Evolutionary conservation across 2,797 vertebrate species (phyloP).

Genomic region (Catamblyrhynchus diadema): DNA sequence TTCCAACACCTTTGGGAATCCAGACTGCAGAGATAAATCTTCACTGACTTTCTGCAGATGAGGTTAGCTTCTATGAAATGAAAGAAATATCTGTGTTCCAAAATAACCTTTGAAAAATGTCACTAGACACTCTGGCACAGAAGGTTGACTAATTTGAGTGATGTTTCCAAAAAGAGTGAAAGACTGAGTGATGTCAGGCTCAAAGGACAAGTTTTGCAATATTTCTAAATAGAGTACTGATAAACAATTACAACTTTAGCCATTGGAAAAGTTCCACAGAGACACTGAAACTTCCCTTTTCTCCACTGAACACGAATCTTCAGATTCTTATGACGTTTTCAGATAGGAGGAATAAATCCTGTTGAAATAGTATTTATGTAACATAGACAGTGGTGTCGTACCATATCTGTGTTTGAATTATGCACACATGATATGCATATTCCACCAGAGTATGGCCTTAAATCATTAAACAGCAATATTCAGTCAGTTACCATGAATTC

Average conservation of each 20-base stretch:
- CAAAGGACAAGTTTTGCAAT: neutral
- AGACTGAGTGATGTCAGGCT: neutral
- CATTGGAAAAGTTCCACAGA: neutral
- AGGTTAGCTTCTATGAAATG: conserved; percentile 2
- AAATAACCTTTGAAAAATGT: conserved; percentile 36
- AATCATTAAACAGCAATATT: neutral
- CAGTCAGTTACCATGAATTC: neutral
- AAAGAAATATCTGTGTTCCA: neutral
- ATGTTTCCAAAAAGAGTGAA: neutral
- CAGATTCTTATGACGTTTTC: neutral
- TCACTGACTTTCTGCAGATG: conserved; percentile 8
- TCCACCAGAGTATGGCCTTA: neutral
- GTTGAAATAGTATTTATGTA: neutral
- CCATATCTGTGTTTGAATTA: neutral
- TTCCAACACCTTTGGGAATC: conserved; percentile 12
- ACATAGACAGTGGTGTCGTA: neutral
- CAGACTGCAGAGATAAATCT: conserved; percentile 6
- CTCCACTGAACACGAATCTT: neutral
- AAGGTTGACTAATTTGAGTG: neutral
- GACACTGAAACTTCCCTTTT: neutral
- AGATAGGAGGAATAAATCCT: neutral
- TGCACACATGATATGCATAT: neutral
- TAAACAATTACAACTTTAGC: neutral
- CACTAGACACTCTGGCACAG: neutral
- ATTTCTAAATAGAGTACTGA: neutral